Base-by-base conservation (phyloP, 2,797 vertebrate species). In the Botia kubotai region DNA sequence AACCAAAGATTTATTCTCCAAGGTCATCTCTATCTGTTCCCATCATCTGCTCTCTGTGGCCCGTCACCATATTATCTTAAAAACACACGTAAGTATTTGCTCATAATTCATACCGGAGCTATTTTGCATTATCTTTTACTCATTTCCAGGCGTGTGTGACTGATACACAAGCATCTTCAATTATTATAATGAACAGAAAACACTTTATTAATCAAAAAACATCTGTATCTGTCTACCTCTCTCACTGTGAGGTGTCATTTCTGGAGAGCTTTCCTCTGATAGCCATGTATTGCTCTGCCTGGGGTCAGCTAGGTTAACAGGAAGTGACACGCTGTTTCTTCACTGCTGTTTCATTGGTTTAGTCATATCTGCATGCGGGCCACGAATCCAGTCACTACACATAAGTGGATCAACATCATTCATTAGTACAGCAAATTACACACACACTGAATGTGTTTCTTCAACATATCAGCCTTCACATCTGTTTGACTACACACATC, bases 401-500 rank as follows among this genome's bases (percentile, higher is more conserved):
- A 63, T 53, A 72, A 87, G 75, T 70, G 53, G 73, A 85, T 82
- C 81, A 77, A 87, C 79, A 82, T 80, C 71, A 57, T 83, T 82
- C 85, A 85, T 85, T 86, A 86, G 77, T 58, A 19, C 39, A 60
- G 70, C 65, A 86, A 85, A 87, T 83, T 76, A 81, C 75, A 60
- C 36, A 53, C 39, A 60, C 21, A 29, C 46, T 82, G 68, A 87
- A 87, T 87, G 85, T 76, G 84, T 90, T 86, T 87, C 62, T 82
- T 26, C 4, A 36, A 39, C 7, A 39, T 39, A 39, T 39, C 36
- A 39, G 36, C 36, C 5, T 6, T 39, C 36, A 39, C 7, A 63
- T 83, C 74, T 86, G 79, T 80, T 75, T 88, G 86, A 85, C 66
- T 80, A 81, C 81, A 58, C 52, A 55, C 83, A 84, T 77, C 36